A percentile compares a stretch with the other conserved stretches of the same genome.
Evolutionary conservation across 1,140 invertebrate species (phyloP).

Genomic region (Megalopta genalis): DNA sequence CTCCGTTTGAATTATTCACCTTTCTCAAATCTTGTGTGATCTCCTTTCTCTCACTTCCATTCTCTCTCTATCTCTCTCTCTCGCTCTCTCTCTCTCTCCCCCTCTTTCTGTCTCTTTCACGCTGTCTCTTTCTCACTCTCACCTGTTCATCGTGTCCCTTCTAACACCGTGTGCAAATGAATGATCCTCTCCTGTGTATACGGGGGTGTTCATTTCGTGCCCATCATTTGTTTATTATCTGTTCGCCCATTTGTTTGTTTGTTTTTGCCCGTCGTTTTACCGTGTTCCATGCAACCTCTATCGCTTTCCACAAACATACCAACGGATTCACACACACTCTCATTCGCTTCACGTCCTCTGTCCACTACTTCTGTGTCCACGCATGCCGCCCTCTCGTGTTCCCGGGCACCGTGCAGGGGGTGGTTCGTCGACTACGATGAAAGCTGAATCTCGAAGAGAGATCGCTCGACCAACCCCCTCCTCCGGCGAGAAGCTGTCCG

Average conservation of each 20-base stretch:
- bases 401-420: background rate
- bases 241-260: background rate
- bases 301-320: slow-evolving; percentile 39
- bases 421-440: too few species aligned
- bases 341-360: slow-evolving; percentile 45
- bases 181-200: slow-evolving; percentile 14
- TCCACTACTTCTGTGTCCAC: background rate
- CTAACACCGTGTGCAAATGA: background rate
- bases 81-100: background rate
- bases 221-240: slow-evolving; percentile 21
- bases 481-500: too few species aligned
- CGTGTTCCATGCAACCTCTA: slow-evolving; percentile 45
- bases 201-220: slow-evolving; percentile 39
- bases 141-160: too few species aligned
- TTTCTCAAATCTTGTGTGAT: background rate
- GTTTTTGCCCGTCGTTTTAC: slow-evolving; percentile 25
- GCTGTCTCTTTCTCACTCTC: slow-evolving; percentile 17
- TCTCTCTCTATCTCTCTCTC: slow-evolving; percentile 8
- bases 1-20: slow-evolving; percentile 18
- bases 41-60: background rate
- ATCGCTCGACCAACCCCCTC: too few species aligned
- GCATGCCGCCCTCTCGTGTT: background rate
- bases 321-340: slow-evolving; percentile 41
- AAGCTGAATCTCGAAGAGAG: too few species aligned
- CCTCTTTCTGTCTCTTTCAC: slow-evolving; percentile 21